phyloP scores from a whole-genome alignment of 1,140 invertebrate species.

The Euwallacea fornicatus region DNA sequence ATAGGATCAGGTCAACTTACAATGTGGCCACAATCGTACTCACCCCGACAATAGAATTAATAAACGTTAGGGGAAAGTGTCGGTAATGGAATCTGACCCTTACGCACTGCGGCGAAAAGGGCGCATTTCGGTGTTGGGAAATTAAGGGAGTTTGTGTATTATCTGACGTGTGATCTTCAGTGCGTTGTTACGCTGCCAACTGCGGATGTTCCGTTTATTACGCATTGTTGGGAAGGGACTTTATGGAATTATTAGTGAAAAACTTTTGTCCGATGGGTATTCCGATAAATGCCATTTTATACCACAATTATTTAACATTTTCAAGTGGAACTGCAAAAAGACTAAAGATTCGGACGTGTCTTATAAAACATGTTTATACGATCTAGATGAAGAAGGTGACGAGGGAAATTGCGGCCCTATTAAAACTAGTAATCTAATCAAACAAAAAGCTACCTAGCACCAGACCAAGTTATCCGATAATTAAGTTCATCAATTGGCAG shows the following conservation, averaged over 20 bases:
- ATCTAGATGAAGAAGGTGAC: no score
- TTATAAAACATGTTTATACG: no score
- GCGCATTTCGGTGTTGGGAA: not conserved
- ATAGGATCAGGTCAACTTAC: slow-evolving; percentile 48
- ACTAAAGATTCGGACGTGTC: no score
- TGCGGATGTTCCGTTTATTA: slow-evolving; percentile 41
- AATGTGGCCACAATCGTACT: slow-evolving; percentile 46
- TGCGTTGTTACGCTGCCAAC: slow-evolving; percentile 39
- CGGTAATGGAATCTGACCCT: slow-evolving; percentile 21
- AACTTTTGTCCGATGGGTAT: no score
- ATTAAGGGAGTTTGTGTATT: slow-evolving; percentile 29
- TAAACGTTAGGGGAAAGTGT: slow-evolving; percentile 39
- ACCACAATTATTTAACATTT: no score
- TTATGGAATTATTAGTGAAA: slow-evolving; percentile 20
- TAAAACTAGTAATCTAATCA: slow-evolving; percentile 22
- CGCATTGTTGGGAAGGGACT: slow-evolving; percentile 16
- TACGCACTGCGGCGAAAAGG: slow-evolving; percentile 6
- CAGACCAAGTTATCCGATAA: slow-evolving; percentile 21
- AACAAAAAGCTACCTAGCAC: slow-evolving; percentile 33
- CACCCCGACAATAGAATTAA: slow-evolving; percentile 43
- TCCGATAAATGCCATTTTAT: no score
- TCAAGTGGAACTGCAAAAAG: no score
- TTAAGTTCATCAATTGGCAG: slow-evolving; percentile 31
- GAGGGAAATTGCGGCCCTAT: not conserved
- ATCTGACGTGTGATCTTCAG: slow-evolving; percentile 41